Conservation (phyloP, 2,888 invertebrate genomes). For the Poecilobothrus nobilitatus region DNA sequence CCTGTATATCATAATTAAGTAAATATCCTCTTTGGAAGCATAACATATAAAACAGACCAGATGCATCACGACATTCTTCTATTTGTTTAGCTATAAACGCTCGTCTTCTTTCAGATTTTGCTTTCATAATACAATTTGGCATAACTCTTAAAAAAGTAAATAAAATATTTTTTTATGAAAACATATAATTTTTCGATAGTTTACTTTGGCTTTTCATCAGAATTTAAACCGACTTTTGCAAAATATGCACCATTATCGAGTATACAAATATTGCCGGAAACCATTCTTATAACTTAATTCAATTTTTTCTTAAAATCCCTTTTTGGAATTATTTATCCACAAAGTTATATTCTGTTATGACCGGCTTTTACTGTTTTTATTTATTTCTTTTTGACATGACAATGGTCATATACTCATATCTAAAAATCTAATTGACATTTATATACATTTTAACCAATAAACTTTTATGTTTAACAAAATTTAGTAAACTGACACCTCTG, state of each 20-base stretch:
- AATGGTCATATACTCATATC: not conserved
- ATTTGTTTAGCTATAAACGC: conserved; percentile 92
- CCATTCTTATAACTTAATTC: conserved; percentile 2
- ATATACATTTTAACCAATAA: no score
- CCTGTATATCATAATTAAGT: conserved; percentile 85
- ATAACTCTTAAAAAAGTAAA: conserved; percentile 50
- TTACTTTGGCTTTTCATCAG: conserved; percentile 57
- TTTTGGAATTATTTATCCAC: not conserved
- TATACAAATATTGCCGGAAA: conserved; percentile 38
- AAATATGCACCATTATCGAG: conserved; percentile 84
- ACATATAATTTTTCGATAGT: not conserved
- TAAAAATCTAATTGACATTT: no score
- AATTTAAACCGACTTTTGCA: conserved; percentile 76
- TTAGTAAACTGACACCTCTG: no score
- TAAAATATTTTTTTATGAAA: not conserved
- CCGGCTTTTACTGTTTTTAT: not conserved
- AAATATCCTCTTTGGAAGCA: conserved; percentile 93
- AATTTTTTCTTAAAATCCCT: not conserved
- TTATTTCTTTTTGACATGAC: not conserved
- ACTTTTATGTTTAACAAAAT: no score
- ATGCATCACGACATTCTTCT: conserved; percentile 92
- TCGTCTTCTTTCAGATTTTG: conserved; percentile 88
- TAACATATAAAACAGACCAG: conserved; percentile 86
- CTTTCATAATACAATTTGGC: conserved; percentile 97
- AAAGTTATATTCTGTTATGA: not conserved